Conservation (phyloP, 2,888 invertebrate genomes). For the Alcis repandata region DNA sequence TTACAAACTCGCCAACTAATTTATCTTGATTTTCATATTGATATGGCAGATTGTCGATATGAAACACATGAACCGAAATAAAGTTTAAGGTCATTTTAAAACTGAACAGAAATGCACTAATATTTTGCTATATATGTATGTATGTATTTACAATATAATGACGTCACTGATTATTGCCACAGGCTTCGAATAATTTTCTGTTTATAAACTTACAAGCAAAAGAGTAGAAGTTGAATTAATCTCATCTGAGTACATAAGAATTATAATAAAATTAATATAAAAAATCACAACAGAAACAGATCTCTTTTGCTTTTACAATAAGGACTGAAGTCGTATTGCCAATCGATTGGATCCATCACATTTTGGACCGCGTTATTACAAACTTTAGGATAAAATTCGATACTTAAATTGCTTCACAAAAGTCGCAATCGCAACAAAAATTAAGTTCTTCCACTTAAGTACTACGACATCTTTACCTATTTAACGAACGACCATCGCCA, state of each 20-base stretch:
- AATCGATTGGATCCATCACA: constrained; percentile 21
- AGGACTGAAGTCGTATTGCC: constrained; percentile 49
- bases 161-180: constrained; percentile 56
- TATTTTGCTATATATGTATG: too few relatives aligned
- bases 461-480: constrained; percentile 75
- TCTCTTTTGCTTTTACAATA: constrained; percentile 66
- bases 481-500: constrained; percentile 82
- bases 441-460: constrained; percentile 80
- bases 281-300: constrained; percentile 81
- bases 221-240: constrained; percentile 74
- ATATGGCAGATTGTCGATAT: constrained; percentile 91
- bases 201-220: constrained; percentile 64
- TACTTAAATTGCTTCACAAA: constrained; percentile 49
- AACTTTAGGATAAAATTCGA: constrained; percentile 46
- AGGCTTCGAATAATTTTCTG: constrained; percentile 61
- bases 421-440: constrained; percentile 63
- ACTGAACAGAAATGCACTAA: constrained; percentile 74
- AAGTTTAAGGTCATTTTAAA: constrained; percentile 58
- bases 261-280: constrained; percentile 55
- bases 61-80: constrained; percentile 80
- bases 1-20: constrained; percentile 71
- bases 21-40: constrained; percentile 84
- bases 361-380: constrained; percentile 22
- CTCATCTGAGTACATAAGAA: constrained; percentile 81
- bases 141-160: constrained; percentile 46